Percentiles rank a stretch among this genome's conserved stretches.
Evolutionary conservation across 2,113 vertebrate genomes (phyloP).

Genomic region (Hypocryptadius cinnamomeus): DNA sequence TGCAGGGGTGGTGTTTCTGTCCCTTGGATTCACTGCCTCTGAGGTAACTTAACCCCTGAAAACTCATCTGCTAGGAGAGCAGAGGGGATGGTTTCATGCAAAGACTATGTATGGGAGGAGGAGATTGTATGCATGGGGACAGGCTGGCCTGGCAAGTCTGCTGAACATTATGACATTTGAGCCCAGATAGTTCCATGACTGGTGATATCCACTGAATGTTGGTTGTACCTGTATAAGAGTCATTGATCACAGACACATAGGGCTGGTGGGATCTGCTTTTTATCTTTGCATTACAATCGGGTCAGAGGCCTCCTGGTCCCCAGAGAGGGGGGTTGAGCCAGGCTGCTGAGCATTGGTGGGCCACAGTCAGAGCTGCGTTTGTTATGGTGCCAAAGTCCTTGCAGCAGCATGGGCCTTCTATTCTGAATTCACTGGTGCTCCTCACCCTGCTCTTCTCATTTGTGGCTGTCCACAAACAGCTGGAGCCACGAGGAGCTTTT

Average conservation of each 20-base stretch:
- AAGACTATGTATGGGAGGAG: not conserved
- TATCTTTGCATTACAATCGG: not conserved
- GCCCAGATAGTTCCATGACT: not conserved
- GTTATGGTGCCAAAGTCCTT: not conserved
- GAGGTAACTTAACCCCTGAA: not conserved
- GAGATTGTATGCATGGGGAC: not conserved
- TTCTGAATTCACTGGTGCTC: not conserved
- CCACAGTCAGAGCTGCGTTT: not conserved
- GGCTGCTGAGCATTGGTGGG: not conserved
- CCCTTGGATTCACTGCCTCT: not conserved
- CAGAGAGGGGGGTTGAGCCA: not conserved
- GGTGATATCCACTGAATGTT: not conserved
- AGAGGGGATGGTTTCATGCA: not conserved
- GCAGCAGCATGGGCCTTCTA: not conserved
- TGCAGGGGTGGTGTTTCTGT: not conserved
- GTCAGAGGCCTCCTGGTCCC: not conserved
- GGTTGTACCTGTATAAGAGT: not conserved
- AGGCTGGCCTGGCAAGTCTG: not conserved
- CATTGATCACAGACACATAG: fast-evolving
- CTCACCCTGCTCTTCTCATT: not conserved
- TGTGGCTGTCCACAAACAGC: not conserved
- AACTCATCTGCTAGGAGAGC: not conserved
- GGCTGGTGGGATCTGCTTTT: not conserved
- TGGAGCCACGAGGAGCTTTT: not conserved
- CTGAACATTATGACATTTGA: not conserved